Base-by-base conservation (phyloP, 1,140 invertebrate species). In the Drosophila arizonae region DNA sequence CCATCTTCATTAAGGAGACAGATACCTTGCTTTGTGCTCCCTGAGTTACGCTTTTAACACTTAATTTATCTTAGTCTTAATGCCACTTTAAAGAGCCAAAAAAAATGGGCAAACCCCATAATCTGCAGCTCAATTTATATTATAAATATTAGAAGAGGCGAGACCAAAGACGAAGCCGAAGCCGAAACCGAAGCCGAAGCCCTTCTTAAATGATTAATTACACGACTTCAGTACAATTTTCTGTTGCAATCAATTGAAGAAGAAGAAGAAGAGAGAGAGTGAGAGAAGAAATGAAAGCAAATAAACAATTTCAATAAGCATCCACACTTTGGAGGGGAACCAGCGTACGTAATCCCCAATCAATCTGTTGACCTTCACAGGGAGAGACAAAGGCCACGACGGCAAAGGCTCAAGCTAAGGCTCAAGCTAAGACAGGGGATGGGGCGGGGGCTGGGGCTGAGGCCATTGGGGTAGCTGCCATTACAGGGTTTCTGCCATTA, bases 311-410 rank as follows among this genome's bases (percentile, higher is more conserved):
- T 79, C 78, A 78, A 80, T 80, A 73, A 80, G 60, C 72, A 62
- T 46, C 24, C 30, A 45, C 46, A 54, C 30, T 48, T 64, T 54
- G 52, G 24, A 39, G 67, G n/a, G n/a, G 46, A 6, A 3, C 4
- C 17, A 39, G 8, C 6, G 36, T 11, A 39, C 24, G 26, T 81
- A 86, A 82, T 79, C 68, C 79, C 71, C 72, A 82, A 87, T 87
- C 82, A 87, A 87, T 88, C 82, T 79, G 79, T 79, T 88, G 82
- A 87, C 82, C 84, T 87, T 87, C 76, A 69, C 62, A 43, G 48
- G 30, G 30, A 36, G 30, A 36, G 6, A 5, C 17, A 33, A 46
- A 26, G 9, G 11, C 3, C 21, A 24, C 21, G 21, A 46, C 36
- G 36, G 15, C 21, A 33, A 33, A 10, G 33, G 33, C 33, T 33